Conservation (phyloP, 2,797 vertebrate species). For the Paedocypris micromegethes region DNA sequence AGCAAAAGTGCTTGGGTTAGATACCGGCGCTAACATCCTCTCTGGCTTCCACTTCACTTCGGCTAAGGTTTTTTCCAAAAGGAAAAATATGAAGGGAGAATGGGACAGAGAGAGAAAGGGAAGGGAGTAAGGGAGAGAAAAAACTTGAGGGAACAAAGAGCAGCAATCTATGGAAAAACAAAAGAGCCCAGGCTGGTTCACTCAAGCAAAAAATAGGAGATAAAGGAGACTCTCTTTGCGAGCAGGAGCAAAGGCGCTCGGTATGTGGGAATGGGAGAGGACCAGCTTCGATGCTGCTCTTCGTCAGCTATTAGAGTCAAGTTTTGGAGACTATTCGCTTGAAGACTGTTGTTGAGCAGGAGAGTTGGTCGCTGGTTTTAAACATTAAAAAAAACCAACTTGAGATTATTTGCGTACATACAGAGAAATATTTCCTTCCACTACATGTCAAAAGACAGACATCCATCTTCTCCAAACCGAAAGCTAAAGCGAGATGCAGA, state of each 20-base stretch:
- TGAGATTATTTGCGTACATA: too few species aligned
- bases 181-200: conserved; percentile 82
- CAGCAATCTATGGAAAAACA: conserved; percentile 90
- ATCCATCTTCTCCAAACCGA: conserved; percentile 13
- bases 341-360: conserved; percentile 40
- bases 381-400: too few species aligned
- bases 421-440: neutral
- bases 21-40: conserved; percentile 48
- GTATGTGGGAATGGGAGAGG: conserved; percentile 83
- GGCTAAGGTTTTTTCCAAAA: conserved; percentile 54
- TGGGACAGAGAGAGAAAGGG: conserved; percentile 25
- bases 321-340: conserved; percentile 57
- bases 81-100: conserved; percentile 31
- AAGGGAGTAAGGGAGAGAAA: conserved; percentile 51
- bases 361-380: too few species aligned
- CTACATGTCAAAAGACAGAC: neutral
- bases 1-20: conserved; percentile 45
- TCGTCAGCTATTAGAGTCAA: conserved; percentile 74
- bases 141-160: conserved; percentile 80
- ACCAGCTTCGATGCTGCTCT: conserved; percentile 70
- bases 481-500: conserved; percentile 14
- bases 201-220: conserved; percentile 87
- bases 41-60: conserved; percentile 65
- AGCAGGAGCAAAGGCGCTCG: conserved; percentile 77
- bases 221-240: conserved; percentile 88